A percentile compares a stretch with the other conserved stretches of the same genome.
Evolutionary conservation across 1,140 invertebrate genomes (phyloP).

Genomic region (Geopemphigus sp.): DNA sequence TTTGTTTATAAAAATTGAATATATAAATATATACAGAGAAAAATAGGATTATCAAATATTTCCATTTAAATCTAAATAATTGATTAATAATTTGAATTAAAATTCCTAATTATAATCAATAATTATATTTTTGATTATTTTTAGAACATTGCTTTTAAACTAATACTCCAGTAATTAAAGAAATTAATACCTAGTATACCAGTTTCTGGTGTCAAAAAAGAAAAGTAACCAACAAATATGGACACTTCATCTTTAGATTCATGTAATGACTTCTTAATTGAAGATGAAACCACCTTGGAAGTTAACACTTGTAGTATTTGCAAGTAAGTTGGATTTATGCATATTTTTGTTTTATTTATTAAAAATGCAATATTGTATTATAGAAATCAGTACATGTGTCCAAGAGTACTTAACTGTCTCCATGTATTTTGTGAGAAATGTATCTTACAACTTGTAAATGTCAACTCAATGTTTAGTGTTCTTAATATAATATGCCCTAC

Average conservation of each 20-base stretch:
- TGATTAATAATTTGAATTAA: too few species aligned
- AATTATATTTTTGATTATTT: not conserved
- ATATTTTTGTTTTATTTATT: constrained; percentile 5
- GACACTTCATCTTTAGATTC: constrained; percentile 36
- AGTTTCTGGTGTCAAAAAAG: not conserved
- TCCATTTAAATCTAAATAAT: too few species aligned
- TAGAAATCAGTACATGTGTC: constrained; percentile 65
- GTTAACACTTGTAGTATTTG: constrained; percentile 43
- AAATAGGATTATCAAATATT: too few species aligned
- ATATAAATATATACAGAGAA: too few species aligned
- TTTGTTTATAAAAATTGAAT: too few species aligned
- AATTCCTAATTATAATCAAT: too few species aligned
- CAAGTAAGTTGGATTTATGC: constrained; percentile 35
- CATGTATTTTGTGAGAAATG: constrained; percentile 91
- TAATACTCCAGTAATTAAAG: not conserved
- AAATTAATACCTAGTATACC: constrained; percentile 5
- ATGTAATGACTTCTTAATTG: constrained; percentile 44
- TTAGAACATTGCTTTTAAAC: not conserved
- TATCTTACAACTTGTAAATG: constrained; percentile 72
- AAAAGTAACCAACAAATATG: constrained; percentile 17
- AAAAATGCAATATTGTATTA: not conserved
- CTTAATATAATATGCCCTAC: constrained; percentile 64
- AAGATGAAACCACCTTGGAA: constrained; percentile 31
- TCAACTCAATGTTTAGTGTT: constrained; percentile 60
- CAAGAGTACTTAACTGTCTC: constrained; percentile 83